These are phyloP conservation scores for Carcinoscorpius rotundicauda DNA, from an alignment of 1,140 invertebrate genomes.

Conservation along the genomic window DNA sequence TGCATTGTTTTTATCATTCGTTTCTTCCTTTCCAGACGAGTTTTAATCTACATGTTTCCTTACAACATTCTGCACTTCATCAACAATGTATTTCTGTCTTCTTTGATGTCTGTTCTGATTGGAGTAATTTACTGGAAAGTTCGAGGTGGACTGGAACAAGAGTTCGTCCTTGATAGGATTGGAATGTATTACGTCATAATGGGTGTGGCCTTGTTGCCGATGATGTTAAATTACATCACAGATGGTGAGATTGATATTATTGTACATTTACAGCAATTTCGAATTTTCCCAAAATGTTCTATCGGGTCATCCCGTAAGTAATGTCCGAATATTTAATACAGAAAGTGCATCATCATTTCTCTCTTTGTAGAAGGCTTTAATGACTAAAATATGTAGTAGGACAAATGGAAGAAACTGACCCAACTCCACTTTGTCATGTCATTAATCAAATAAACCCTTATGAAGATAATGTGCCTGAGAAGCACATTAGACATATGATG, in stretches of 20 bases:
- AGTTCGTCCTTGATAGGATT: slow-evolving; percentile 42
- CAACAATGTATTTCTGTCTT: slow-evolving; percentile 58
- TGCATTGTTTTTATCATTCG: no score
- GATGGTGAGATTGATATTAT: slow-evolving; percentile 34
- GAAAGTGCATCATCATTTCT: no score
- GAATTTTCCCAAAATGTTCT: no score
- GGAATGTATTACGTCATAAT: slow-evolving; percentile 74
- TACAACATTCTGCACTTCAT: slow-evolving; percentile 64
- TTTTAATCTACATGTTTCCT: slow-evolving; percentile 71
- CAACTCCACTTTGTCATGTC: no score
- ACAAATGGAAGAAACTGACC: no score
- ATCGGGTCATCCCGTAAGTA: background rate
- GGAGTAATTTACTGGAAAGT: slow-evolving; percentile 83
- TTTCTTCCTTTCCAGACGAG: slow-evolving; percentile 38
- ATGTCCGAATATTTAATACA: background rate
- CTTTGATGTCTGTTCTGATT: slow-evolving; percentile 63
- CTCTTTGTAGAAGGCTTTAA: no score
- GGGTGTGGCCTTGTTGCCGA: slow-evolving; percentile 59
- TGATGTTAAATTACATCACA: slow-evolving; percentile 51
- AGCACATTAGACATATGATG: no score
- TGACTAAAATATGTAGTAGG: no score
- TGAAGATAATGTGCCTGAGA: no score
- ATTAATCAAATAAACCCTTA: no score
- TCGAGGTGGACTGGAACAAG: slow-evolving; percentile 38
- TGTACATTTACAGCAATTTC: no score